phyloP scores from a whole-genome alignment of 2,113 vertebrate species.

The Cyanoderma ruficeps region DNA sequence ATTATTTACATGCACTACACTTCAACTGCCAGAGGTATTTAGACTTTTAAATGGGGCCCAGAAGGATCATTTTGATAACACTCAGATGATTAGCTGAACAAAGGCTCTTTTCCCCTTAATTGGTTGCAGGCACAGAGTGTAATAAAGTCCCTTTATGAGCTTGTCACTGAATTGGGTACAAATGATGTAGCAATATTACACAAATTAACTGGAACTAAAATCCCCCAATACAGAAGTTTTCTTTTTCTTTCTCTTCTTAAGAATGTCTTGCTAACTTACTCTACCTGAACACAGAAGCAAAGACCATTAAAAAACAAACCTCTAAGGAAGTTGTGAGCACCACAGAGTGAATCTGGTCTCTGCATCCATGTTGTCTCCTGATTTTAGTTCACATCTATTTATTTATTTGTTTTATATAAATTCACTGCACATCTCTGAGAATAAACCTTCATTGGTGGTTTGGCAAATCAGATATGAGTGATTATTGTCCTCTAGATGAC shows the following conservation, averaged over 20 bases:
- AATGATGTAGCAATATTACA: background rate
- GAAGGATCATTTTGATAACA: conserved; percentile 49
- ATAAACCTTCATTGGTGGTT: background rate
- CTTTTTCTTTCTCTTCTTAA: background rate
- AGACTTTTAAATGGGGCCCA: conserved; percentile 9
- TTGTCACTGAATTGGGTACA: conserved; percentile 18
- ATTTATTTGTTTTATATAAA: background rate
- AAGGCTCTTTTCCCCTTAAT: conserved; percentile 24
- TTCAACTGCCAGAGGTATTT: conserved; percentile 41
- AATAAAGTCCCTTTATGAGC: conserved; percentile 16
- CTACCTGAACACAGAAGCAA: background rate
- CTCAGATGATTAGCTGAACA: conserved; percentile 23
- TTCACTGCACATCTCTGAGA: background rate
- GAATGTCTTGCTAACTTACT: background rate
- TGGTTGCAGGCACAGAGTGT: background rate
- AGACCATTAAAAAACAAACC: background rate
- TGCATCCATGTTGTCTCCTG: background rate
- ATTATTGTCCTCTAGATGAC: background rate
- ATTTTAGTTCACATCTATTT: background rate
- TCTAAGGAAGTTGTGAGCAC: background rate
- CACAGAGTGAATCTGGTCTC: background rate
- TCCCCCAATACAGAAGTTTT: background rate
- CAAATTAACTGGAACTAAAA: background rate
- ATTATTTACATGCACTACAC: conserved; percentile 30
- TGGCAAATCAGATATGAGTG: background rate